These are phyloP conservation scores for Cephus pulcher DNA, from an alignment of 2,888 invertebrate genomes.

Conservation along the genomic window DNA sequence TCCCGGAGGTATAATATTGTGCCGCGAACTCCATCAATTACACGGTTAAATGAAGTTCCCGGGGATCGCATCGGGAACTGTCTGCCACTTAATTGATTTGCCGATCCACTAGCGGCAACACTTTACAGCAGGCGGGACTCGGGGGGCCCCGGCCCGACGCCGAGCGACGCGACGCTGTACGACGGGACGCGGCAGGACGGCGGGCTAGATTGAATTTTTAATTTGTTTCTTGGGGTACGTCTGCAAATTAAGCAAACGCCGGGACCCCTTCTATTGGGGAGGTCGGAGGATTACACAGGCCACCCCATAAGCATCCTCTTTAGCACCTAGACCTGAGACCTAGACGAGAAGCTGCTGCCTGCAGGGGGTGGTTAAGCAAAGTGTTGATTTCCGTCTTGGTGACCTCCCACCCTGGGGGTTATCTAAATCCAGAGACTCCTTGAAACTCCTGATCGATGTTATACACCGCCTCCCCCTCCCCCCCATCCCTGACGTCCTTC, in stretches of 20 bases:
- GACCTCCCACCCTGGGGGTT: too few relatives aligned
- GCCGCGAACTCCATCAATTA: conserved; percentile 17
- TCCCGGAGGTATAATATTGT: conserved; percentile 10
- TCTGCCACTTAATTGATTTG: conserved; percentile 22
- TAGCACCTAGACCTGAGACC: too few relatives aligned
- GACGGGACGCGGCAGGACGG: not conserved
- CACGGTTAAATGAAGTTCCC: conserved; percentile 19
- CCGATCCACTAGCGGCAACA: conserved; percentile 6
- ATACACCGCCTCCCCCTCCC: too few relatives aligned
- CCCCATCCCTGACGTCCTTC: too few relatives aligned
- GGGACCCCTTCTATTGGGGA: conserved; percentile 1
- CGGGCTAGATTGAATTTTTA: conserved; percentile 37
- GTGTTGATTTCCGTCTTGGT: too few relatives aligned
- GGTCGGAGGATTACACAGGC: too few relatives aligned
- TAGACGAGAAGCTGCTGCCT: too few relatives aligned
- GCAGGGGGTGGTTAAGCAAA: too few relatives aligned
- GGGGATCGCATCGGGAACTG: conserved; percentile 12
- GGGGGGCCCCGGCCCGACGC: not conserved
- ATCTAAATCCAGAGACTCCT: too few relatives aligned
- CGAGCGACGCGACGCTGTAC: too few relatives aligned
- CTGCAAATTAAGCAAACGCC: conserved; percentile 34
- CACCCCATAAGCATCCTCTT: too few relatives aligned
- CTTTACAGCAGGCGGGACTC: not conserved
- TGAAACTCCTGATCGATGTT: too few relatives aligned
- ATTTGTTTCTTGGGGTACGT: conserved; percentile 27